These are phyloP conservation scores for Cataglyphis rosenhaueri DNA, from an alignment of 2,888 invertebrate species.

Conservation along the genomic window DNA sequence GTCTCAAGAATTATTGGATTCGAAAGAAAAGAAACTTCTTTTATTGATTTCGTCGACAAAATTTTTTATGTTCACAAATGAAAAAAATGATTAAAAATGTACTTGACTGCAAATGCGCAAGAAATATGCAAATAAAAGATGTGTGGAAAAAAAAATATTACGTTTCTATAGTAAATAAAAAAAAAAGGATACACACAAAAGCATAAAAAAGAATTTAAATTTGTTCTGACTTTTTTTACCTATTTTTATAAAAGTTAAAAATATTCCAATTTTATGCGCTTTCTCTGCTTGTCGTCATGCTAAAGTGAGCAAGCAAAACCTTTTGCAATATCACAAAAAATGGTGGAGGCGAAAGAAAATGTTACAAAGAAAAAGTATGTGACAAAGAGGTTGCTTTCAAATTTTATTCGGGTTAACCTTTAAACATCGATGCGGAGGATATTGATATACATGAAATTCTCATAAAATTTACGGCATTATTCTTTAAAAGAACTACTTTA, in stretches of 20 bases:
- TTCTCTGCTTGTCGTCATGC: conserved; percentile 11
- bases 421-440: background rate
- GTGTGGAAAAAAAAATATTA: background rate
- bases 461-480: background rate
- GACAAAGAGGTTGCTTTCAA: background rate
- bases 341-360: background rate
- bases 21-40: background rate
- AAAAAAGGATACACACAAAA: background rate
- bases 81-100: background rate
- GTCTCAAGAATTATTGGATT: conserved; percentile 19
- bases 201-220: background rate
- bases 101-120: background rate
- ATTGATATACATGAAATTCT: background rate
- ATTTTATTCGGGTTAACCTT: background rate
- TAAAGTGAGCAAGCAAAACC: background rate
- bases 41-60: background rate
- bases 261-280: conserved; percentile 9
- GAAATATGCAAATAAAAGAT: background rate
- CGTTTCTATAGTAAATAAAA: background rate
- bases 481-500: background rate
- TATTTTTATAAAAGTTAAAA: background rate
- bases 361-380: background rate
- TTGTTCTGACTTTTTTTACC: background rate
- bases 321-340: conserved; percentile 10
- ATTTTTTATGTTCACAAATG: background rate